phyloP scores from a whole-genome alignment of 1,140 invertebrate genomes.

The Drosophila prosaltans region DNA sequence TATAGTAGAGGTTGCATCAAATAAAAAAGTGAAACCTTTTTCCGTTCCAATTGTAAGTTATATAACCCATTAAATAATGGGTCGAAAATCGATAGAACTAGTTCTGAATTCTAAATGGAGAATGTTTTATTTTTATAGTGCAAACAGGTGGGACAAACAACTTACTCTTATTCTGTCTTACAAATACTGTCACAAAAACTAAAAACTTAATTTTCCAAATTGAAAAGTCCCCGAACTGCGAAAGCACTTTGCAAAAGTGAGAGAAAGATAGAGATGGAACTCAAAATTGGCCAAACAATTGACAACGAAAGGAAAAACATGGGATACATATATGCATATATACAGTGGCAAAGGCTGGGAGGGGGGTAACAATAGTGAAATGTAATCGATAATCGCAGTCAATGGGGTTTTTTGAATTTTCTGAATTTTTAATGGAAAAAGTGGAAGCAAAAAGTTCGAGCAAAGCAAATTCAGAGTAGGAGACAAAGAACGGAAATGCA shows the following conservation, averaged over 20 bases:
- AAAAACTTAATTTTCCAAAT: slow-evolving; percentile 1
- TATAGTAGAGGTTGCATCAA: too few species aligned
- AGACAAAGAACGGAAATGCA: slow-evolving; percentile 7
- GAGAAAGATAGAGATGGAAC: neutral
- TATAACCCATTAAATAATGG: too few species aligned
- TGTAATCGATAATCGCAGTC: slow-evolving; percentile 14
- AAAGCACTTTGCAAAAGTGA: neutral
- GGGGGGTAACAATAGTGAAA: slow-evolving; percentile 1
- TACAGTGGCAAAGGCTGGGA: neutral
- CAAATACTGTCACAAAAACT: slow-evolving; percentile 2
- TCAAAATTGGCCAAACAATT: slow-evolving; percentile 2
- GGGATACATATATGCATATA: neutral
- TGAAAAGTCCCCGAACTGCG: neutral
- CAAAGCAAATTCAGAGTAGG: slow-evolving; percentile 9
- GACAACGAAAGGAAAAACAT: slow-evolving; percentile 1
- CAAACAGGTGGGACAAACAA: neutral
- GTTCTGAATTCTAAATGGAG: neutral
- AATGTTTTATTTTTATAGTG: neutral
- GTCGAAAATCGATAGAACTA: neutral
- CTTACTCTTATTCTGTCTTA: neutral
- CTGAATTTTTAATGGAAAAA: slow-evolving; percentile 17
- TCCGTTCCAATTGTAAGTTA: too few species aligned
- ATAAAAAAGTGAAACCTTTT: too few species aligned
- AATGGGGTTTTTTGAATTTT: slow-evolving; percentile 6
- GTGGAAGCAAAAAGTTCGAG: neutral